A percentile compares a stretch with the other conserved stretches of the same genome.
These are phyloP conservation scores for Agonopterix subpropinquella DNA, from an alignment of 2,888 invertebrate species.

Conservation along the genomic window DNA sequence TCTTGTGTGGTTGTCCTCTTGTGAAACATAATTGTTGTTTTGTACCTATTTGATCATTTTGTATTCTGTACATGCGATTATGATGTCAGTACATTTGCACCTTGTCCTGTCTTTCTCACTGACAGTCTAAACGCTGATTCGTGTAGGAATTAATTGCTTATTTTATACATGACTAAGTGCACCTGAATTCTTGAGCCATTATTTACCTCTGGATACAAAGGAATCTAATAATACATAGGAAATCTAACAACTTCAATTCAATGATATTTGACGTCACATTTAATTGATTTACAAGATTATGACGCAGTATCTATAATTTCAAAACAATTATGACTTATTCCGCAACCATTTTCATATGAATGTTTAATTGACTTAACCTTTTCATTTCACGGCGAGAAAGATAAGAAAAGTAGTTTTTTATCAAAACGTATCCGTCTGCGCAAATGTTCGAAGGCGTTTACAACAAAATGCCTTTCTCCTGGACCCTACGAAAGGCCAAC, in stretches of 20 bases:
- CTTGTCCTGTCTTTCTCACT: constrained; percentile 23
- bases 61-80: constrained; percentile 55
- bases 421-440: no score
- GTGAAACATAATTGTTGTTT: constrained; percentile 56
- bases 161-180: neutral
- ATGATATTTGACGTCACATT: constrained; percentile 12
- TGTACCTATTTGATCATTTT: constrained; percentile 41
- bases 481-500: no score
- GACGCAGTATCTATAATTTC: constrained; percentile 13
- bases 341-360: constrained; percentile 10
- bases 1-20: constrained; percentile 56
- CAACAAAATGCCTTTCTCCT: no score
- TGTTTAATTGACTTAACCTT: constrained; percentile 14
- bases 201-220: no score
- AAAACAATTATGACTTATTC: constrained; percentile 9
- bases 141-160: neutral
- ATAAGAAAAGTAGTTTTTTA: no score
- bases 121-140: neutral
- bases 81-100: constrained; percentile 41
- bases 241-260: neutral
- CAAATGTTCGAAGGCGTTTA: no score
- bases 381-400: constrained; percentile 2
- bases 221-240: no score
- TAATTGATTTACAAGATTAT: constrained; percentile 10
- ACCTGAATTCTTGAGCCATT: neutral